phyloP scores from a whole-genome alignment of 2,888 invertebrate species.

The Drosophila neotestacea region DNA sequence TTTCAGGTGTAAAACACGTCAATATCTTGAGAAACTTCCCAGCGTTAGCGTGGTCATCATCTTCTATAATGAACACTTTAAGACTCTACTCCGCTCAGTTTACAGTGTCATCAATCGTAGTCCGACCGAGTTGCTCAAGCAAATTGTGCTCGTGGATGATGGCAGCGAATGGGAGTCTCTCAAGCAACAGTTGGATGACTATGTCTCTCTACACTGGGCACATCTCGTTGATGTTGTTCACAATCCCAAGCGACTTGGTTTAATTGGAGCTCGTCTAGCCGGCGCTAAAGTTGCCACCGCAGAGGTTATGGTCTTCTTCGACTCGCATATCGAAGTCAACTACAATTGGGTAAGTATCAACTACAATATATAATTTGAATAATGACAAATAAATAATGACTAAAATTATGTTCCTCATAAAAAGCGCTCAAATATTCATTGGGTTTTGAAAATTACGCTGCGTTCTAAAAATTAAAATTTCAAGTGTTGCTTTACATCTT shows the following conservation, averaged over 20 bases:
- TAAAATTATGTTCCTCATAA: too few relatives aligned
- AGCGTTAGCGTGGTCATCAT: conserved; percentile 96
- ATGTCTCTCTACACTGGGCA: conserved; percentile 89
- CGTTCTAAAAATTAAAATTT: too few relatives aligned
- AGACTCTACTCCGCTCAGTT: conserved; percentile 92
- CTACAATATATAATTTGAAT: too few relatives aligned
- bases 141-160: conserved; percentile 96
- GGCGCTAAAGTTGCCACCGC: conserved; percentile 92
- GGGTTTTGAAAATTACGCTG: too few relatives aligned
- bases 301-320: conserved; percentile 94
- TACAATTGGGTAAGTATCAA: conserved; percentile 89
- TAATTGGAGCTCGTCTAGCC: conserved; percentile 94
- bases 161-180: conserved; percentile 91
- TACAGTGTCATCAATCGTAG: conserved; percentile 93
- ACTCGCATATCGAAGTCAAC: conserved; percentile 96
- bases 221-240: conserved; percentile 91
- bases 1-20: conserved; percentile 74
- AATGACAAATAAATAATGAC: too few relatives aligned
- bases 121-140: conserved; percentile 91
- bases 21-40: conserved; percentile 86
- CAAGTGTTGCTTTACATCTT: too few relatives aligned
- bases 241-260: conserved; percentile 90
- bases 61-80: conserved; percentile 97
- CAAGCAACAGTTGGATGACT: conserved; percentile 91
- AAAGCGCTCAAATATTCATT: too few relatives aligned